phyloP scores from a whole-genome alignment of 2,888 invertebrate species.

The Andrena trimmerana region DNA sequence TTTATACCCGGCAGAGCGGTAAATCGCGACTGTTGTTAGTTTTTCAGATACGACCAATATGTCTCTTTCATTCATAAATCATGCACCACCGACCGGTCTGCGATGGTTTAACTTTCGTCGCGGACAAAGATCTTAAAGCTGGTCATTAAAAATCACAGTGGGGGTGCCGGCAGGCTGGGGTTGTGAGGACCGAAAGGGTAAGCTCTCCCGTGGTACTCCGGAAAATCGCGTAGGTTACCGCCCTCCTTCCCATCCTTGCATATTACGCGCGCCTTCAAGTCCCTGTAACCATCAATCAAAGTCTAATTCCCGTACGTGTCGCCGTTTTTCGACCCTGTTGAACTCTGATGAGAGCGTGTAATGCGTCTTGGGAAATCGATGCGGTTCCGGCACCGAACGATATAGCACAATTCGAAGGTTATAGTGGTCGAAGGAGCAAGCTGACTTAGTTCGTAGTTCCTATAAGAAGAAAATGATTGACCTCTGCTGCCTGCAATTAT shows the following conservation, averaged over 20 bases:
- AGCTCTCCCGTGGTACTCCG: conserved; percentile 52
- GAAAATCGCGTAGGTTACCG: conserved; percentile 37
- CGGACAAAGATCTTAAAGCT: conserved; percentile 48
- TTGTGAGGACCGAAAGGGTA: conserved; percentile 64
- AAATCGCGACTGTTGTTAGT: conserved; percentile 42
- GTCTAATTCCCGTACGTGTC: conserved; percentile 60
- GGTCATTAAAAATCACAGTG: conserved; percentile 74
- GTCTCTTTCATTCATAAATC: conserved; percentile 69
- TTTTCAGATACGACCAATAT: conserved; percentile 50
- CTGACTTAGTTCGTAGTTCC: too few species aligned
- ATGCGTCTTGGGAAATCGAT: conserved; percentile 30
- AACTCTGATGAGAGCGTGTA: conserved; percentile 47
- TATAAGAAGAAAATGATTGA: too few species aligned
- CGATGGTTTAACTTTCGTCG: conserved; percentile 58
- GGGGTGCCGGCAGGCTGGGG: conserved; percentile 65
- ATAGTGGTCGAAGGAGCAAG: neutral
- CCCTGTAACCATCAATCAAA: conserved; percentile 65
- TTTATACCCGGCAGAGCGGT: conserved; percentile 36
- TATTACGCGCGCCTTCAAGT: conserved; percentile 54
- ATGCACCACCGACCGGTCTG: conserved; percentile 32
- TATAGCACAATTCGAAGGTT: neutral
- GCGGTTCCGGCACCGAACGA: too few species aligned
- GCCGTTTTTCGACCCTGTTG: conserved; percentile 60
- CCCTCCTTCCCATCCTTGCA: conserved; percentile 24
- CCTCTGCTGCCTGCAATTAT: too few species aligned